Base-by-base conservation (phyloP, 2,888 invertebrate genomes). In the Cerceris ruficornis region DNA sequence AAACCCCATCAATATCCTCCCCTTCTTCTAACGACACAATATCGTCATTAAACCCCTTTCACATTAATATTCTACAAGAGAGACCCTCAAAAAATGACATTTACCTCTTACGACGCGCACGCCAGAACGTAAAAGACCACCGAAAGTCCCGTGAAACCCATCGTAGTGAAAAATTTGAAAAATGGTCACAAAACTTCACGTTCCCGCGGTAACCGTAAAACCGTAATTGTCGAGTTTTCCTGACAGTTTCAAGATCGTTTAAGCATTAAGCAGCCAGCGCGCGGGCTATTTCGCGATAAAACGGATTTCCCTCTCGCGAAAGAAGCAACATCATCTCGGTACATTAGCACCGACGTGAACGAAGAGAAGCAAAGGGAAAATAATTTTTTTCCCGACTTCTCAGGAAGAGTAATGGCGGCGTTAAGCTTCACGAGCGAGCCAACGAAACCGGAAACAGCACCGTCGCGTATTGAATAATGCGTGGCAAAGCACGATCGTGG, bases 241-340 rank as follows among this genome's bases (percentile, higher is more conserved):
- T 15, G 42, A 17, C 42, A 43, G 15, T 60, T 17, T 43, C 43
- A 39, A 55, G 17, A 64, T 70, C 55, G 46, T 62, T 49, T 46
- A 39, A 57, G 46, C 64, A 58, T 15, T 61, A 41, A 41, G 42
- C 49, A 9, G n/a, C 15, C 57, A 52, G 13, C 41, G 15, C 42
- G 15, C 39, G 15, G 57, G 52, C 39, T 17, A 39, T 11, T 6
- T n/a, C 11, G 64, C 17, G 55, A 65, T 55, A 55, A 65, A 17
- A n/a, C 65, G 11, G 7, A 41, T 17, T 52, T 42, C 15, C 68
- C 7, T 11, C 39, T 41, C 28, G 49, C 49, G 14, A 14, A 39
- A 17, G 62, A 62, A 14, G 14, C 42, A 42, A 15, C 65, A n/a
- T 55, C n/a, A 15, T 55, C 46, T 67, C 14, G 14, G 13, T 14